phyloP scores from a whole-genome alignment of 2,888 invertebrate genomes.

The Acrobasis consociella region DNA sequence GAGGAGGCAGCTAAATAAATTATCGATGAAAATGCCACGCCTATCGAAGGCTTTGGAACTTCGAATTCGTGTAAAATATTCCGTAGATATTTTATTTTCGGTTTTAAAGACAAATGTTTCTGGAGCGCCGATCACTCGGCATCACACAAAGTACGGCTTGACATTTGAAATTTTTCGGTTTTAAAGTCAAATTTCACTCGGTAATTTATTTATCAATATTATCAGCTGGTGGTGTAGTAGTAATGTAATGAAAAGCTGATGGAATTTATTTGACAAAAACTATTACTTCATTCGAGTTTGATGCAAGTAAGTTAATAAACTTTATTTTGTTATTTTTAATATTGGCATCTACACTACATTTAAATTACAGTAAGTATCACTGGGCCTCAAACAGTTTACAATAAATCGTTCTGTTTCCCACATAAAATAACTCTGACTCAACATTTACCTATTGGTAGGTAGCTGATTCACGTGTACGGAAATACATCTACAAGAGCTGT shows the following conservation, averaged over 20 bases:
- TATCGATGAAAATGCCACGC: not conserved
- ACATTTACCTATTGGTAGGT: slow-evolving; percentile 25
- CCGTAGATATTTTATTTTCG: too few species aligned
- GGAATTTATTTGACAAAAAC: too few species aligned
- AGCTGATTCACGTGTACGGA: slow-evolving; percentile 42
- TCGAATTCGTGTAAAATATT: not conserved
- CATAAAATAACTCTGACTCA: slow-evolving; percentile 24
- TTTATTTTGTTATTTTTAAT: not conserved
- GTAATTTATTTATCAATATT: too few species aligned
- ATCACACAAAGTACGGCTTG: too few species aligned
- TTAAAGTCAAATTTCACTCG: too few species aligned
- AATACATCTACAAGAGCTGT: slow-evolving; percentile 33
- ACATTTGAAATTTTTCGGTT: too few species aligned
- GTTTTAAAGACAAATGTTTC: too few species aligned
- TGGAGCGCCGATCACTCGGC: too few species aligned
- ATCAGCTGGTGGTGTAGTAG: too few species aligned
- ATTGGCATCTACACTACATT: not conserved
- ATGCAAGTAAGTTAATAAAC: not conserved
- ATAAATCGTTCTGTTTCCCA: slow-evolving; percentile 1
- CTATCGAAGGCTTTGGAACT: not conserved
- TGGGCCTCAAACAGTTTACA: not conserved
- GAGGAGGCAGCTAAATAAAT: slow-evolving; percentile 23
- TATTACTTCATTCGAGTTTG: not conserved
- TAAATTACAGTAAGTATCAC: not conserved
- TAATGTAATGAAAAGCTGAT: too few species aligned